Evolutionary conservation across 2,888 invertebrate genomes (phyloP).

Genomic region (Plebejus anna): DNA sequence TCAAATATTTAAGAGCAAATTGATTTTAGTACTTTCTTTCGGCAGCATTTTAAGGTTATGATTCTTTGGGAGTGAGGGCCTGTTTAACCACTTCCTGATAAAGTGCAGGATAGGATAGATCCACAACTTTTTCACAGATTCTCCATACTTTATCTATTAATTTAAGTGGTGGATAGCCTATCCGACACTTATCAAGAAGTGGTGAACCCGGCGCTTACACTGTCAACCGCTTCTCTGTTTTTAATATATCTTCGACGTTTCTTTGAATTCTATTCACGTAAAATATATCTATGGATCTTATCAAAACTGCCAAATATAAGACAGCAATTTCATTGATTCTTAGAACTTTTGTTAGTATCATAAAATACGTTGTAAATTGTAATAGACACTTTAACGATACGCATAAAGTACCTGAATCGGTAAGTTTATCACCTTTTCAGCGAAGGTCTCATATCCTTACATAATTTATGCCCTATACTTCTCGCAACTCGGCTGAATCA

Average conservation of each 20-base stretch:
- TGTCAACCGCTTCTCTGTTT: background rate
- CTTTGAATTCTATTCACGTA: background rate
- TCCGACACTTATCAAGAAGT: too few species aligned
- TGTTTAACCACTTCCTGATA: too few species aligned
- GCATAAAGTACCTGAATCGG: background rate
- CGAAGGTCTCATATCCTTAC: conserved; percentile 1
- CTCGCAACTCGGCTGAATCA: background rate
- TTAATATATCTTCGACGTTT: background rate
- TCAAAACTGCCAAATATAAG: background rate
- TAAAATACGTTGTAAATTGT: background rate
- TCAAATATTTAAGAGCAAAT: background rate
- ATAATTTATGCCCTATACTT: background rate
- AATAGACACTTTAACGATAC: conserved; percentile 1
- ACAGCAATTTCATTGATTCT: background rate
- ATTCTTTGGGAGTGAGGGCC: background rate
- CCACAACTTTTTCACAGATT: too few species aligned
- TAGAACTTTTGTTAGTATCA: background rate
- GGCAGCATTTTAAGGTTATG: background rate
- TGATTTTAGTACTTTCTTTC: background rate
- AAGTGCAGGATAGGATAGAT: too few species aligned
- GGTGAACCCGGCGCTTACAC: too few species aligned
- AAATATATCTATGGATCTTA: background rate
- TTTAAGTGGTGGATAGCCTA: too few species aligned
- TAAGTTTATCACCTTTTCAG: conserved; percentile 8
- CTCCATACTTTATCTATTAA: too few species aligned